Evolutionary conservation across 2,797 vertebrate genomes (phyloP).

Genomic region (Pygocentrus nattereri): DNA sequence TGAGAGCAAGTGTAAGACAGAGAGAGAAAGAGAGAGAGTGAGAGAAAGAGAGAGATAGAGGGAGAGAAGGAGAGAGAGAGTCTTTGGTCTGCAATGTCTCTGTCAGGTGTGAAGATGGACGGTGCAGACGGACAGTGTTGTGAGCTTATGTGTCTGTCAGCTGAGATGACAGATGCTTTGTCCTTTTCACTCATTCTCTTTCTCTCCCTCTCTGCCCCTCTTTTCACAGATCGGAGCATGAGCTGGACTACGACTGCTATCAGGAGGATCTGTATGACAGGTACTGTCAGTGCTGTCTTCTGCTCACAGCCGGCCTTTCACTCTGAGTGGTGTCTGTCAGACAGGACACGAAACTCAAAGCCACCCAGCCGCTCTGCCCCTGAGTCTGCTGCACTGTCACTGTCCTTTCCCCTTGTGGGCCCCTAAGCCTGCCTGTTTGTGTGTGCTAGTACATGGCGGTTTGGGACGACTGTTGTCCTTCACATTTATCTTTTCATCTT

Average conservation of each 20-base stretch:
- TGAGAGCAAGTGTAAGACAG: conserved; percentile 12
- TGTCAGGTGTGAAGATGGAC: conserved; percentile 36
- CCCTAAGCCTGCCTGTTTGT: neutral
- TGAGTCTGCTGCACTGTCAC: neutral
- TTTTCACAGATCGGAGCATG: conserved; percentile 75
- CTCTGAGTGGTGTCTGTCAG: conserved; percentile 14
- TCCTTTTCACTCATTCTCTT: conserved; percentile 45
- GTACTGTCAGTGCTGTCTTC: conserved; percentile 67
- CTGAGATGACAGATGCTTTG: conserved; percentile 36
- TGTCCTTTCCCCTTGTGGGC: neutral
- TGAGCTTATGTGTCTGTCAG: conserved; percentile 24
- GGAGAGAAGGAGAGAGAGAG: neutral
- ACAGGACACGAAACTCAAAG: neutral
- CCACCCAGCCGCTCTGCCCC: neutral
- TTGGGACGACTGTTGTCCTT: conserved; percentile 1
- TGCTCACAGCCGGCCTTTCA: neutral
- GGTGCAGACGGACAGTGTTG: conserved; percentile 19
- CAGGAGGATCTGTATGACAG: conserved; percentile 84
- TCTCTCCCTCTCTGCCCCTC: conserved; percentile 48
- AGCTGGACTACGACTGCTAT: conserved; percentile 83
- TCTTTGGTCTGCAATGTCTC: neutral
- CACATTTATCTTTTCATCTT: conserved; percentile 16
- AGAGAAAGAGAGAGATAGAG: too few relatives aligned
- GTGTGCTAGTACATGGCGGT: neutral
- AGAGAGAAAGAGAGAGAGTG: neutral